Evolutionary conservation across 2,888 invertebrate genomes (phyloP).

Genomic region (Tenthredo amoena): DNA sequence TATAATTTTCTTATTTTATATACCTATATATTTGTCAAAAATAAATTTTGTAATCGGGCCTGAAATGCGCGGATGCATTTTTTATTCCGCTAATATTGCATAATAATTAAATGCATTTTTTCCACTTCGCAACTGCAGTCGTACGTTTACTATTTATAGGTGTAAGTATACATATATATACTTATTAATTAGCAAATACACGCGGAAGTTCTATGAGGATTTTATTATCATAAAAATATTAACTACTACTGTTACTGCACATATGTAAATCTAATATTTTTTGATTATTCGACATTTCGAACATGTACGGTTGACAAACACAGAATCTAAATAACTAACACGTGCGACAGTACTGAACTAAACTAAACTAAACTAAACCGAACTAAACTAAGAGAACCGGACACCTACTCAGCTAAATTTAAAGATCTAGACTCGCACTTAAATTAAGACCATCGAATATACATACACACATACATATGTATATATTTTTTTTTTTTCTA

Average conservation of each 20-base stretch:
- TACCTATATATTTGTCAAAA: too few species aligned
- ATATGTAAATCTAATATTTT: background rate
- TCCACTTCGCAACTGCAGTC: too few species aligned
- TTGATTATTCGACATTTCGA: background rate
- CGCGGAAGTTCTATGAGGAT: background rate
- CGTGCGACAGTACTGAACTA: background rate
- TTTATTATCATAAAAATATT: background rate
- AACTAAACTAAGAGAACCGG: background rate
- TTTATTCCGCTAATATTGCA: too few species aligned
- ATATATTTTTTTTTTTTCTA: background rate
- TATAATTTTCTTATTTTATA: too few species aligned
- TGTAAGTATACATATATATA: background rate
- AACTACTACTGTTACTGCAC: background rate
- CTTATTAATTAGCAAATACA: background rate
- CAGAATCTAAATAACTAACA: background rate
- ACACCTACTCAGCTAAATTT: conserved; percentile 13
- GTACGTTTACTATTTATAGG: background rate
- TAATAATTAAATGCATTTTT: too few species aligned
- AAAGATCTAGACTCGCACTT: conserved; percentile 5
- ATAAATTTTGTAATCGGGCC: too few species aligned
- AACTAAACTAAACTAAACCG: background rate
- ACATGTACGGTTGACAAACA: background rate
- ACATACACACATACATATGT: background rate
- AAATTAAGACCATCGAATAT: background rate
- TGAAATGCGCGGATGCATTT: too few species aligned